phyloP scores from a whole-genome alignment of 2,113 vertebrate species.

The Engystomops pustulosus region DNA sequence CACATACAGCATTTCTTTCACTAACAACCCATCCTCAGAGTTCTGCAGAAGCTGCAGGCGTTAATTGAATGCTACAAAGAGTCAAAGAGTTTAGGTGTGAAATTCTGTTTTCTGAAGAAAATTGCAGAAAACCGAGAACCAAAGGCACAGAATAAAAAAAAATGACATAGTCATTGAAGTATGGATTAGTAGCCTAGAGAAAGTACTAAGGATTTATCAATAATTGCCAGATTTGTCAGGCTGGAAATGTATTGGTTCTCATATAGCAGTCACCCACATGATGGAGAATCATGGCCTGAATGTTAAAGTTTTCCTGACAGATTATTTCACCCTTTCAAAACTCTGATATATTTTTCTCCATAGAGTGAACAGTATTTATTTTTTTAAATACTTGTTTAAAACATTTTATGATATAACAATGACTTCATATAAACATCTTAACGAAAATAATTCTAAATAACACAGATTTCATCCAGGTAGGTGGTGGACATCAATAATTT shows the following conservation, averaged over 20 bases:
- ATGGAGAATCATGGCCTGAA: slow-evolving; percentile 16
- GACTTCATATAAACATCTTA: too few relatives aligned
- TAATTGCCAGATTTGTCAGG: slow-evolving; percentile 46
- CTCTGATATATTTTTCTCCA: not conserved
- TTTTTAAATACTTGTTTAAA: too few relatives aligned
- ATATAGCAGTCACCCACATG: slow-evolving; percentile 4
- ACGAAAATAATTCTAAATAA: too few relatives aligned
- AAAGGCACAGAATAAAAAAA: slow-evolving; percentile 26
- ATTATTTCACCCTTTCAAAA: not conserved
- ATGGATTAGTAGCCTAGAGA: slow-evolving; percentile 30
- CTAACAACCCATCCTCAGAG: not conserved
- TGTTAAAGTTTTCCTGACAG: slow-evolving; percentile 14
- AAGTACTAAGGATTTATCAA: slow-evolving; percentile 38
- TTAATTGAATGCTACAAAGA: slow-evolving; percentile 19
- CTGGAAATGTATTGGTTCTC: slow-evolving; percentile 30
- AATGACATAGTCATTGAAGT: slow-evolving; percentile 20
- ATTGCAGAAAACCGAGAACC: slow-evolving; percentile 11
- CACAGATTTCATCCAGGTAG: too few relatives aligned
- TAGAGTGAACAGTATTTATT: too few relatives aligned
- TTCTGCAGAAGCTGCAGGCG: not conserved
- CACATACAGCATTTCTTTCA: not conserved
- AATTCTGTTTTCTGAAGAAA: slow-evolving; percentile 20
- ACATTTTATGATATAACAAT: too few relatives aligned
- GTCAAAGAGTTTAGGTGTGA: slow-evolving; percentile 20
- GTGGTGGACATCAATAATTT: too few relatives aligned